Base-by-base conservation (phyloP, 2,888 invertebrate genomes). In the Stenodema calcarata region DNA sequence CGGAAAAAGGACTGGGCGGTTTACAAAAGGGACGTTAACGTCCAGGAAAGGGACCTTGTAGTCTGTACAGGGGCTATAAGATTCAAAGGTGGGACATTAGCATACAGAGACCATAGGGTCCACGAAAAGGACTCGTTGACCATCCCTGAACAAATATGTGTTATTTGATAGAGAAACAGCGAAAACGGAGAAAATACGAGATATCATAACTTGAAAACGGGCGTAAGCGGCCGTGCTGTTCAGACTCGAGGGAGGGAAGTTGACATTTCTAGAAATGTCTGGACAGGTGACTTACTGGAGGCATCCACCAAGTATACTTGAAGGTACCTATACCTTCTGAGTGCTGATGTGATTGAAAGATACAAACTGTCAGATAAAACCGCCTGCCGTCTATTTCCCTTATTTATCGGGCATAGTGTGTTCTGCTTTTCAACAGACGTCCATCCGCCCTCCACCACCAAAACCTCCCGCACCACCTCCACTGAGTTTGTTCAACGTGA, bases 321-420 rank as follows among this genome's bases (percentile, higher is more conserved):
- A 42, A 42, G 78, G 78, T 41, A 42, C 78, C 78, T 78, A 47
- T 78, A 44, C 78, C 78, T 78, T 42, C 44, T 47, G 44, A 23
- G 23, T 78, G 44, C 23, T 44, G 78, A 78, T 78, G 41, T 78
- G 78, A 44, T 78, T 78, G 78, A 47, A 35, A 42, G 78, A 78
- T 78, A 78, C 44, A 78, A 78, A 78, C 78, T 78, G 78, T 78
- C 78, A 78, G 78, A 78, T 78, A 78, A 78, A 78, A 78, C 78
- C 78, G 9, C 78, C 78, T 78, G 78, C 44, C 78, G 78, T 44
- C 78, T 78, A 78, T 78, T 78, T 78, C 78, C 28, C 78, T 44
- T 47, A 78, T 78, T 62, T 78, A 78, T 78, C 78, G 78, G 78
- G 41, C 18, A 44, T 62, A 62, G 78, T 78, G 78, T 78, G 78